Evolutionary conservation across 2,797 vertebrate species (phyloP), one percentile per base, ranked within the genome.

Genomic region (Cephalopachus bancanus): DNA sequence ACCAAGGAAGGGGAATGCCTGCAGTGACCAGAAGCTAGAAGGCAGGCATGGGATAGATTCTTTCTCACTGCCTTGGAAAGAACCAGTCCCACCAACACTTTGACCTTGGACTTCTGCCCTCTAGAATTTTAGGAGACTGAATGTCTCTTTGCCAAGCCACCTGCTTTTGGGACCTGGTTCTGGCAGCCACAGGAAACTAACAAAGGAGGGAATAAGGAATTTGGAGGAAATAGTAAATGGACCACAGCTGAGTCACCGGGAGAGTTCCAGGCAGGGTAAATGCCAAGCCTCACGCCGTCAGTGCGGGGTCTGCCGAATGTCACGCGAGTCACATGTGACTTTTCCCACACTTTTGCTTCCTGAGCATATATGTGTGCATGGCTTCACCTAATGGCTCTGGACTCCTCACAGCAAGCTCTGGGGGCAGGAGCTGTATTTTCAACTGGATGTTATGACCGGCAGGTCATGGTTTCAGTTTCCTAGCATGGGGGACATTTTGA

Each of bases 281-380:
- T 11, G 20, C 22, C 24, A 24, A 2, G 12, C 14, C 20, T 59
- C 67, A 3, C 12, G 5, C 5, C 44, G 0, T 8, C 28, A 0
- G 49, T 1, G 2, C 57, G 20, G 15, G 14, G 19, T 5, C 33
- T 49, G 15, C 22, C 10, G 9, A 28, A 55, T 2, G 19, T 8
- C 72, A 10, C 0, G 0, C 2, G 22, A 11, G 17, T 51, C 33
- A 2, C 17, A 0, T 5, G 7, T 16, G 49, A 1, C 0, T 1
- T 33, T 7, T 49, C 16, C 59, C 53, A 9, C 1, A 12, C 4
- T 14, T 71, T 67, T 74, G 11, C 67, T 57, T 79, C 57, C 49
- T 57, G 10, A n/a, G 51, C 55, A 30, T 4, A 30, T 64, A 17
- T 17, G 59, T 62, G 4, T 53, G 1, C 12, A 3, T 16, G 9